Evolutionary conservation across 2,888 invertebrate species (phyloP), one percentile per base, ranked within the genome.

Genomic region (Drosophila mercatorum): DNA sequence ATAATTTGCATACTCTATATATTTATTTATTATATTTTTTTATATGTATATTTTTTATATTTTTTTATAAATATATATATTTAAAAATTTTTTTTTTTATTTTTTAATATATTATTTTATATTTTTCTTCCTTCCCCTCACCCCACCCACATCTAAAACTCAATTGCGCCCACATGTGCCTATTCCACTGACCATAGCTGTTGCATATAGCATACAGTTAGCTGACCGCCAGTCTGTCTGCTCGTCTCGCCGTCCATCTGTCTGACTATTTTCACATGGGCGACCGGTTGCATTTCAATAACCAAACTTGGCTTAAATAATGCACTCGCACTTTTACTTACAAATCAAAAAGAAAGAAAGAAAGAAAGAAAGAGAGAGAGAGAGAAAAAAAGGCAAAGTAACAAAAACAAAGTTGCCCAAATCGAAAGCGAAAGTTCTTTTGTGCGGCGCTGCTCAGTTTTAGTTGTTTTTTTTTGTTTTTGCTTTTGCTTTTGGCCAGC

Each of bases 361-460:
- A 64, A 53, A 69, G 55, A 55, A 68, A 34, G 59, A 58, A 46
- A 72, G 71, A 64, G 51, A 57, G 59, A 34, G 22, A 22, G 2
- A 22, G 22, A 22, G 22, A 22, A 52, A 57, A 44, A 71, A 69
- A 47, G 22, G 5, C 7, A 36, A 52, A 53, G 26, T 5, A 40
- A 44, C 17, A 46, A 44, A 22, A 49, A 57, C 22, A 22, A 64
- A 69, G 60, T 58, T 61, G 55, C 68, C 74, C 62, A 70, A 73
- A 88, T 84, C 65, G 86, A 86, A 86, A 86, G 86, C 86, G 86
- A 86, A 86, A 86, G 86, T 86, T 86, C 86, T 86, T 86, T 86
- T 86, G 85, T 86, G 70, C 80, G 75, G 77, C 75, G 66, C 68
- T 75, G 63, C 63, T 47, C 2, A 49, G 0, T 49, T 49, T 17